A percentile compares a stretch with the other conserved stretches of the same genome.
Conservation (phyloP, 1,140 invertebrate species). For the Scaptomyza montana region DNA sequence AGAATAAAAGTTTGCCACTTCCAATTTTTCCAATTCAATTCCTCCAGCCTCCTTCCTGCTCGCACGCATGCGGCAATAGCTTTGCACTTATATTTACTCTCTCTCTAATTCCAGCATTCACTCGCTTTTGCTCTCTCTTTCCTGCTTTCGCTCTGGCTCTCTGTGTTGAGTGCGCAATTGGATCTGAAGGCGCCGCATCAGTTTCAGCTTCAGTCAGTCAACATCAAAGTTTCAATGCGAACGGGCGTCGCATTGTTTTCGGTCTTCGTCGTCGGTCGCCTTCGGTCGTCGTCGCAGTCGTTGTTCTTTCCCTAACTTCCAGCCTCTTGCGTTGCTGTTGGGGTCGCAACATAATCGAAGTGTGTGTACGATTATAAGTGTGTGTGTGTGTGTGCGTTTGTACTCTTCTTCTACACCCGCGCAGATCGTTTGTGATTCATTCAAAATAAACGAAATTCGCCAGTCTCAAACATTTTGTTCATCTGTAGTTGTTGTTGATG, state of each 20-base stretch:
- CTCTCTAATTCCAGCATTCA: neutral
- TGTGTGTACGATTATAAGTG: constrained; percentile 26
- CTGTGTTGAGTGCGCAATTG: constrained; percentile 24
- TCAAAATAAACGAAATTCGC: constrained; percentile 45
- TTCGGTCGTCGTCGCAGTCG: constrained; percentile 15
- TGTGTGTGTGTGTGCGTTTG: constrained; percentile 16
- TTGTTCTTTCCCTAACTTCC: too few relatives aligned
- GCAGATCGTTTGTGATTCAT: constrained; percentile 45
- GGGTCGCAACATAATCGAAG: constrained; percentile 31
- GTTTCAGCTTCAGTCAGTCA: constrained; percentile 42
- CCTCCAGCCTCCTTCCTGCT: constrained; percentile 8
- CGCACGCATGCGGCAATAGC: constrained; percentile 29
- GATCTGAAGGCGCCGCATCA: constrained; percentile 21
- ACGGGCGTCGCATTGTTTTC: constrained; percentile 42
- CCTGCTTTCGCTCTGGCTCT: constrained; percentile 8
- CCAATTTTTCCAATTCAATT: constrained; percentile 10
- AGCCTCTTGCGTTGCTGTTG: constrained; percentile 13
- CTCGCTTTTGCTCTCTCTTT: constrained; percentile 1
- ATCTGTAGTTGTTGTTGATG: neutral
- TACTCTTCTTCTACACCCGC: constrained; percentile 5
- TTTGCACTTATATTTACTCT: constrained; percentile 5
- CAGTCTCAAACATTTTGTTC: constrained; percentile 29
- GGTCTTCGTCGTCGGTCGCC: constrained; percentile 23
- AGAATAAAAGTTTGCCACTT: constrained; percentile 2
- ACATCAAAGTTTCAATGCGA: constrained; percentile 67